Base-by-base conservation (phyloP, 2,113 vertebrate species). In the Psephotus haematonotus region DNA sequence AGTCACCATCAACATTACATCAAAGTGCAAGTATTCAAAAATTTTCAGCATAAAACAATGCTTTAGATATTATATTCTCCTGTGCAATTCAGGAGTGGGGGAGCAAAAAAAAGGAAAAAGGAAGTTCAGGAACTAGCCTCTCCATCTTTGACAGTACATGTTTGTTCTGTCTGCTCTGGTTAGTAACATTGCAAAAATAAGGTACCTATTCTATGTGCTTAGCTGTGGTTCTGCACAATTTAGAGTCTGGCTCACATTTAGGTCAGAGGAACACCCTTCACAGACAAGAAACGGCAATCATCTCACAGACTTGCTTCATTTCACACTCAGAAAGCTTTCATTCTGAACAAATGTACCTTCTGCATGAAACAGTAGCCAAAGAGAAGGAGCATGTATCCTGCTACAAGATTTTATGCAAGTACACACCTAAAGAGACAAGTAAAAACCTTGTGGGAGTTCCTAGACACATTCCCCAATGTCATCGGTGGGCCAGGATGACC, bases 341-440 rank as follows among this genome's bases (percentile, higher is more conserved):
- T 43, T 77, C 60, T 59, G 50, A 52, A 71, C n/a, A n/a, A 31
- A 39, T 2, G 11, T 7, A 17, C n/a, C 29, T 82, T 43, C 50
- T 92, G 70, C 52, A 13, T 3, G 25, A n/a, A 23, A 29, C 11
- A 68, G 76, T 76, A 62, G 33, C 33, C 59, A 49, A 43, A 52
- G 57, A 63, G 17, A 59, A 18, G 28, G n/a, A 53, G 37, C 41
- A 11, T 11, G 22, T 22, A 59, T 16, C 33, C 57, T 7, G 6
- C 1, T 31, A 65, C n/a, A 13, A 0, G 1, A 50, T 7, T 55
- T 3, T 9, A 27, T 2, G 8, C 13, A 35, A 6, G 22, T 3
- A 65, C 18, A 39, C 39, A 47, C 10, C 7, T 52, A 23, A 41
- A 44, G 37, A 53, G 46, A 62, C 11, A 82, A 50, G 28, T 10